Evolutionary conservation across 2,888 invertebrate species (phyloP), one percentile per base, ranked within the genome.

Genomic region (Hylaea fasciaria): DNA sequence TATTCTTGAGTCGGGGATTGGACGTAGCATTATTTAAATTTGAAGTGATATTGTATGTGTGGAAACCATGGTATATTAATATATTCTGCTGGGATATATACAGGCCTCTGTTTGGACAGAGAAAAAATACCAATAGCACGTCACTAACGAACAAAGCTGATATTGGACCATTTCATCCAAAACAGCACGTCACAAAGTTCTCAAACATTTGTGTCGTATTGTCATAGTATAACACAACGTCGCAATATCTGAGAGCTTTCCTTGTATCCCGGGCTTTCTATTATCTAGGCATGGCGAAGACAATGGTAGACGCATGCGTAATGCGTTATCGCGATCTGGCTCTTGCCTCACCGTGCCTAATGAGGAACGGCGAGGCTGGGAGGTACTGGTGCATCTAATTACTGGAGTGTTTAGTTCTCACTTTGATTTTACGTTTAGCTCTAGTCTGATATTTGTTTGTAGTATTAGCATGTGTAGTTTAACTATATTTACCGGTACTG

Each of bases 241-340:
- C 50, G 56, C 40, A 43, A 55, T 60, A 55, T 61, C 56, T 54
- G 53, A 63, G 55, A 64, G 63, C 65, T 65, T 61, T 64, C 57
- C 62, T 59, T 64, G 64, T 64, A 62, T 58, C 64, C 58, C 59
- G 35, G 57, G 65, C 66, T 56, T 62, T 64, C 62, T 66, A 63
- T 65, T 75, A 80, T 80, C 81, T 80, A 76, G 77, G 78, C 75
- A 78, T 80, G 82, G 83, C 84, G 81, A 84, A 89, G 86, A 92
- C 91, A 92, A 92, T 92, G 81, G 65, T 65, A 74, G 32, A 85
- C 87, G 89, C 87, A 90, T 91, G 91, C 91, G 91, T 90, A 90
- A 87, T 87, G 86, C 84, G 87, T 91, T 92, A 92, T 91, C 91
- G 84, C 71, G 80, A 91, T 91, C 89, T 49, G 47, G 46, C 56